phyloP scores from a whole-genome alignment of 2,113 vertebrate genomes.

The Pleuronectes platessa region DNA sequence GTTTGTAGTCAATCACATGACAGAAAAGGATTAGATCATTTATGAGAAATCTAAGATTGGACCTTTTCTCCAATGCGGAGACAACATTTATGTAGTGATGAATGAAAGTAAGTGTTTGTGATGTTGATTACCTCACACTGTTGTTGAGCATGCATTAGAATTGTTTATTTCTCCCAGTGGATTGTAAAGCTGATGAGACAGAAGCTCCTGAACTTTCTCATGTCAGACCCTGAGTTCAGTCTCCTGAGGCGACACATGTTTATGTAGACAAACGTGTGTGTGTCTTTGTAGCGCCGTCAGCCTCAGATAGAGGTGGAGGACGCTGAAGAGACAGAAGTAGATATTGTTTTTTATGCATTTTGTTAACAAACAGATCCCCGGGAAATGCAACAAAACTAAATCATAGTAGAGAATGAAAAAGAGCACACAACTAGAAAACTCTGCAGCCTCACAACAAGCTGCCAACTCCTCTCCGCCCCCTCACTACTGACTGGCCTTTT shows the following conservation, averaged over 20 bases:
- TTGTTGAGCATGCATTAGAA: neutral
- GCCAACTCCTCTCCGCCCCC: too few species aligned
- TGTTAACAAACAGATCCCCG: too few species aligned
- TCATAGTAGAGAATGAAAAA: too few species aligned
- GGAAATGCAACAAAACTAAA: too few species aligned
- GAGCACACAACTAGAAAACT: too few species aligned
- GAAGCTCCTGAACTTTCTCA: constrained; percentile 7
- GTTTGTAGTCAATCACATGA: too few species aligned
- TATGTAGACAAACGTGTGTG: constrained; percentile 17
- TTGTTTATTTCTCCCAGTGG: neutral
- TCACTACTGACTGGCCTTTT: too few species aligned
- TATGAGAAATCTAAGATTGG: neutral
- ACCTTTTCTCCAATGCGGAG: neutral
- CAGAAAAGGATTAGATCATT: neutral
- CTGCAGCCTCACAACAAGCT: too few species aligned
- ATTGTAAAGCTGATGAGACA: neutral
- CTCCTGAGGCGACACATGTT: constrained; percentile 10
- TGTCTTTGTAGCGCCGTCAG: too few species aligned
- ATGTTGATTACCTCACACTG: neutral
- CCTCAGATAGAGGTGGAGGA: too few species aligned
- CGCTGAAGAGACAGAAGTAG: too few species aligned
- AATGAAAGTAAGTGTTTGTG: neutral
- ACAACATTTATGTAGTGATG: neutral
- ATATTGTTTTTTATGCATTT: too few species aligned
- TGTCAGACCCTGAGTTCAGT: constrained; percentile 4